phyloP scores from a whole-genome alignment of 2,797 vertebrate genomes.

The Podarcis lilfordi region DNA sequence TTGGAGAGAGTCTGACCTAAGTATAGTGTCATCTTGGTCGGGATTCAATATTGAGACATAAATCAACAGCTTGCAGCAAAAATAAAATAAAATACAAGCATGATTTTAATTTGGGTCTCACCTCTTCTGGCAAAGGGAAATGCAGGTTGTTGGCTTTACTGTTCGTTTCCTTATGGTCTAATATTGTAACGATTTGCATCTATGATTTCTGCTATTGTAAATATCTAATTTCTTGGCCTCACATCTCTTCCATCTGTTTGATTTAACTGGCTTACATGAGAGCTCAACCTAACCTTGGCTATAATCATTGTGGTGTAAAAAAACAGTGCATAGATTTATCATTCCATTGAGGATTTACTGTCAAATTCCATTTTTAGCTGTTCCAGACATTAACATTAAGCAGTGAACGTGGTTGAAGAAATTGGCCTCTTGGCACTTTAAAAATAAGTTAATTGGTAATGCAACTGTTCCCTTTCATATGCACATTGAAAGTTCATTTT shows the following conservation, averaged over 20 bases:
- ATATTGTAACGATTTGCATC: conserved; percentile 23
- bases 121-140: conserved; percentile 32
- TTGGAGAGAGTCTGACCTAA: conserved; percentile 44
- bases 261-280: conserved; percentile 54
- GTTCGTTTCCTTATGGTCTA: conserved; percentile 16
- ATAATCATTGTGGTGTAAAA: conserved; percentile 36
- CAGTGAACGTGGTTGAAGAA: conserved; percentile 41
- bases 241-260: conserved; percentile 42
- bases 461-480: conserved; percentile 43
- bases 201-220: conserved; percentile 41
- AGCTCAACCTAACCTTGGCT: conserved; percentile 45
- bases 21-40: conserved; percentile 27
- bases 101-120: conserved; percentile 46
- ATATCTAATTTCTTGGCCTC: conserved; percentile 34
- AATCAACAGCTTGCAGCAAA: conserved; percentile 43
- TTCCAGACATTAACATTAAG: conserved; percentile 53
- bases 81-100: background rate
- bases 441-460: conserved; percentile 14
- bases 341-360: conserved; percentile 51
- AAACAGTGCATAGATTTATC: conserved; percentile 46
- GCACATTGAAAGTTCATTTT: background rate
- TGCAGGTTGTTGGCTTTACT: background rate
- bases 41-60: conserved; percentile 37
- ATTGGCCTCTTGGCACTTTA: conserved; percentile 34
- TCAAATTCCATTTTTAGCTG: conserved; percentile 59